phyloP scores from a whole-genome alignment of 1,140 invertebrate genomes.

The Meteorus sp. region DNA sequence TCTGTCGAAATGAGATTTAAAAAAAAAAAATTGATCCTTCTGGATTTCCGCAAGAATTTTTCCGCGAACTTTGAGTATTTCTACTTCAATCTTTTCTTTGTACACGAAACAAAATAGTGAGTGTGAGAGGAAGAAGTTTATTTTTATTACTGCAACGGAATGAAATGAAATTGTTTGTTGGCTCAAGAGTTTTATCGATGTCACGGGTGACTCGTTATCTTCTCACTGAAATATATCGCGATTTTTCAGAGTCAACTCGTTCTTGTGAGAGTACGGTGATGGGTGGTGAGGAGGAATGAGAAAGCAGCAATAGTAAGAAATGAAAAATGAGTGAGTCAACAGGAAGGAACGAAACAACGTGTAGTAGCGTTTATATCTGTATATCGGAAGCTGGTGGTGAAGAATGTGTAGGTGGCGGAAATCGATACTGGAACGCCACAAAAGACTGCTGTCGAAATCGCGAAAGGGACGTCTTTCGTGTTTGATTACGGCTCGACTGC shows the following conservation, averaged over 20 bases:
- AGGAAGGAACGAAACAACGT: neutral
- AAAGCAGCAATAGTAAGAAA: neutral
- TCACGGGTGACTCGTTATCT: neutral
- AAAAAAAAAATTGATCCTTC: too few species aligned
- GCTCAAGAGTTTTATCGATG: slow-evolving; percentile 6
- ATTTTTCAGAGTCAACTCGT: slow-evolving; percentile 7
- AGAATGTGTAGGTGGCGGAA: slow-evolving; percentile 11
- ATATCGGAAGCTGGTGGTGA: neutral
- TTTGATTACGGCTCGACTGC: slow-evolving; percentile 31
- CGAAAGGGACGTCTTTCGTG: slow-evolving; percentile 28
- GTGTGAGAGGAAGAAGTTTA: too few species aligned
- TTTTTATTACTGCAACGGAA: too few species aligned
- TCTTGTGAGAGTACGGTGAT: neutral
- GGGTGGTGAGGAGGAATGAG: neutral
- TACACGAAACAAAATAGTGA: too few species aligned
- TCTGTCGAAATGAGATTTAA: too few species aligned
- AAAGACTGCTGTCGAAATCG: slow-evolving; percentile 25
- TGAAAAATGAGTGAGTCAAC: neutral
- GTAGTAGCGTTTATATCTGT: neutral
- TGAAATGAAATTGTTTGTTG: slow-evolving; percentile 1
- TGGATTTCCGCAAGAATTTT: too few species aligned
- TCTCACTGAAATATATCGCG: neutral
- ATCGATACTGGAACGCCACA: slow-evolving; percentile 26
- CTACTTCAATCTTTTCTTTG: too few species aligned
- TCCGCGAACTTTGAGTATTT: too few species aligned